phyloP scores from a whole-genome alignment of 2,113 vertebrate species.

The Carassius auratus region DNA sequence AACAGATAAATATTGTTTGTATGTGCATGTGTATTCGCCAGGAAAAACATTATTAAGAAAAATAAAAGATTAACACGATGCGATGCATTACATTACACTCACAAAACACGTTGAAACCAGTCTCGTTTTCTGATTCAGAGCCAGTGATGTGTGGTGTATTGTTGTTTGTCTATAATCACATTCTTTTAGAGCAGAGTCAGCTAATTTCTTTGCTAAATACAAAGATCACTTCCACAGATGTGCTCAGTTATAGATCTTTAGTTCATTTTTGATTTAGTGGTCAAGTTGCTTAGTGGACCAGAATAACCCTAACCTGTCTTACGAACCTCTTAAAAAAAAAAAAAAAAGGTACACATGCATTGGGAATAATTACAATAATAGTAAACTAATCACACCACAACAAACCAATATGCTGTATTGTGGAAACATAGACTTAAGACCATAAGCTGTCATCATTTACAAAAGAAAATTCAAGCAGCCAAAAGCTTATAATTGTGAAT shows the following conservation, averaged over 20 bases:
- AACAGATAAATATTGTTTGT: not conserved
- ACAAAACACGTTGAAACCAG: too few species aligned
- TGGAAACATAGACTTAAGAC: not conserved
- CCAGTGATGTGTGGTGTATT: not conserved
- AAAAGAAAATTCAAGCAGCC: not conserved
- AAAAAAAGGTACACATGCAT: not conserved
- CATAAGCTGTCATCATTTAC: conserved; percentile 5
- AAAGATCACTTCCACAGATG: not conserved
- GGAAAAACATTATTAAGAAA: not conserved
- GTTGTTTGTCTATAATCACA: not conserved
- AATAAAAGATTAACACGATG: not conserved
- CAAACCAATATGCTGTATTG: not conserved
- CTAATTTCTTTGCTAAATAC: not conserved
- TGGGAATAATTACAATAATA: not conserved
- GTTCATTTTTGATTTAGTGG: not conserved
- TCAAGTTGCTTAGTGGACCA: not conserved
- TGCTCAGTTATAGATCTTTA: not conserved
- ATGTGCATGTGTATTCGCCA: not conserved
- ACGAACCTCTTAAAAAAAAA: not conserved
- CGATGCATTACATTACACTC: not conserved
- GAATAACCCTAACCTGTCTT: not conserved
- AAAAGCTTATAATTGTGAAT: not conserved
- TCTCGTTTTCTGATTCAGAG: not conserved
- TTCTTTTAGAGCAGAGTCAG: not conserved
- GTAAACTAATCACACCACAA: not conserved